phyloP scores from a whole-genome alignment of 2,113 vertebrate species.

The Cariama cristata region DNA sequence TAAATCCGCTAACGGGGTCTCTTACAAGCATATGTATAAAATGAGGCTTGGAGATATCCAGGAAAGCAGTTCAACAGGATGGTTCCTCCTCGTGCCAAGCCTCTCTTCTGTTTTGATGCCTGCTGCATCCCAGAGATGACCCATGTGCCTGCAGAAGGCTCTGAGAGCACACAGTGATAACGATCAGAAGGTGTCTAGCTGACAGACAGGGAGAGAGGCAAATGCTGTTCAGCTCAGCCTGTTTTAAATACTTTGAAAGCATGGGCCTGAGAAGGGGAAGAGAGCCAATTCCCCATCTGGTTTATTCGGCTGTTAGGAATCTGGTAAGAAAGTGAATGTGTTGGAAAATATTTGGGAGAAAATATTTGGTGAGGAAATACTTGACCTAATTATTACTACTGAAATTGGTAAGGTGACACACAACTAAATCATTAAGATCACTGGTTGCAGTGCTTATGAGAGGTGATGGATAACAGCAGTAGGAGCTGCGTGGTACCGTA shows the following conservation, averaged over 20 bases:
- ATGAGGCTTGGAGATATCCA: not conserved
- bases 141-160: not conserved
- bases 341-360: not conserved
- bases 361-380: not conserved
- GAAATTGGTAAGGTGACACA: not conserved
- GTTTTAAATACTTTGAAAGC: not conserved
- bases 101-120: not conserved
- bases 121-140: not conserved
- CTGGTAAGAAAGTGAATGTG: not conserved
- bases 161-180: not conserved
- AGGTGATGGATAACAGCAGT: not conserved
- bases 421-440: not conserved
- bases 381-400: not conserved
- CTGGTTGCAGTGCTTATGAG: not conserved
- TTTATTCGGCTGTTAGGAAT: not conserved
- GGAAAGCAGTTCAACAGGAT: not conserved
- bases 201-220: not conserved
- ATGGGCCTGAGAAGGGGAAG: not conserved
- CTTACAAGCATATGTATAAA: not conserved
- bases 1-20: not conserved
- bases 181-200: not conserved
- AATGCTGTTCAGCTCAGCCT: not conserved
- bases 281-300: not conserved
- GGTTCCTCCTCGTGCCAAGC: not conserved
- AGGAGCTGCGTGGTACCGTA: not conserved